phyloP scores from a whole-genome alignment of 2,797 vertebrate genomes.

The Phyllotis vaccarum region DNA sequence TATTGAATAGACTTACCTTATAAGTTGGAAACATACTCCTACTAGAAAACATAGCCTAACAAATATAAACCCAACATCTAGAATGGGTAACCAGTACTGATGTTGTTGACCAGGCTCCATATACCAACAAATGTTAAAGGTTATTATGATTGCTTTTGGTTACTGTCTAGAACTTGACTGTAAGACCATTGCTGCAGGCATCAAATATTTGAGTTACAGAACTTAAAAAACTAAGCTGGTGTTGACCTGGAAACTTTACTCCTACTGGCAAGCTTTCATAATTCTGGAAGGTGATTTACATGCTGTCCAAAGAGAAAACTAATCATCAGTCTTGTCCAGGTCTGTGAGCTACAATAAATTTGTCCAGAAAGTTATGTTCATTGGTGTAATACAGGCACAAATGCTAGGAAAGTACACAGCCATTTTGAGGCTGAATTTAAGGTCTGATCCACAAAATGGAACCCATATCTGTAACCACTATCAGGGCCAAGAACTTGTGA shows the following conservation, averaged over 20 bases:
- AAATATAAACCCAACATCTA: background rate
- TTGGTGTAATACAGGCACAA: background rate
- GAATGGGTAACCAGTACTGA: background rate
- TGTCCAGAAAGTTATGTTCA: background rate
- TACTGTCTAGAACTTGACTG: background rate
- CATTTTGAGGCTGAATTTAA: background rate
- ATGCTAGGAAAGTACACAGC: background rate
- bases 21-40: background rate
- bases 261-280: background rate
- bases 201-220: background rate
- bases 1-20: background rate
- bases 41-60: background rate
- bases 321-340: background rate
- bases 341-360: background rate
- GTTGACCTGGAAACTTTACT: background rate
- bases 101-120: background rate
- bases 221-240: background rate
- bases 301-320: background rate
- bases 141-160: background rate
- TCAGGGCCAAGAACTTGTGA: background rate
- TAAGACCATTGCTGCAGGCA: background rate
- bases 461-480: background rate
- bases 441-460: background rate
- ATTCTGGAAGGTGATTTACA: background rate
- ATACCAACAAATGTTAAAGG: background rate